Evolutionary conservation across 92 coral and sea anemone species (phyloP), one percentile per base, ranked within the genome.

Genomic region (Porites cylindrica): DNA sequence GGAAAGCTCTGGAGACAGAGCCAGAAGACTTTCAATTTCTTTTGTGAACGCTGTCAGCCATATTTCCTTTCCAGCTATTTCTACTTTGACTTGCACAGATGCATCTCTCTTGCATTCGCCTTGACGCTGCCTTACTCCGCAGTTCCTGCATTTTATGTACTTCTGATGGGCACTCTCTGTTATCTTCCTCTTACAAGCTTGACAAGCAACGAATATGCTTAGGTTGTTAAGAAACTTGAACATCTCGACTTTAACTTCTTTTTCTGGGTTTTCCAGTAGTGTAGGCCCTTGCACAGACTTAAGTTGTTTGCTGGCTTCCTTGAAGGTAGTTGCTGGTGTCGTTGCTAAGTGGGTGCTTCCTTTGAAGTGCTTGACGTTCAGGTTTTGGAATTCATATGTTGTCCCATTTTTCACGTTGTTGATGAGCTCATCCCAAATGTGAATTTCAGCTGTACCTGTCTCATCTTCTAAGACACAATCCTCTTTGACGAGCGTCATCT

Each of bases 361-460:
- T 60, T 91, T 86, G 88, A 86, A 90, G 72, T 86, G 75, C 79
- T 86, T 90, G 61, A 86, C 87, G 75, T 67, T 77, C 76, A 53
- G 58, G 58, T 53, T 53, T 53, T 53, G 58, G 58, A 53, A 53
- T 53, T 53, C 4, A 53, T 53, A 90, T 29, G 90, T 86, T 66
- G 73, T 67, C 61, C 88, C 88, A 82, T 63, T 90, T 74, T 74
- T 85, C 43, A 90, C 72, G 79, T 90, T 72, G 76, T 85, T 56
- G 80, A 87, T 63, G 76, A 83, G 72, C 77, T 71, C 70, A 82
- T 82, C 95, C 95, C 95, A 90, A 76, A 93, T 93, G 89, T 93
- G 93, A 69, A 93, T 53, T 72, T 56, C 76, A 23, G 93, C 91
- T 50, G 96, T 77, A 50, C 91, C 93, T 68, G 93, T 90, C 65